Evolutionary conservation across 1,140 invertebrate genomes (phyloP).

Genomic region (Amphibalanus amphitrite): DNA sequence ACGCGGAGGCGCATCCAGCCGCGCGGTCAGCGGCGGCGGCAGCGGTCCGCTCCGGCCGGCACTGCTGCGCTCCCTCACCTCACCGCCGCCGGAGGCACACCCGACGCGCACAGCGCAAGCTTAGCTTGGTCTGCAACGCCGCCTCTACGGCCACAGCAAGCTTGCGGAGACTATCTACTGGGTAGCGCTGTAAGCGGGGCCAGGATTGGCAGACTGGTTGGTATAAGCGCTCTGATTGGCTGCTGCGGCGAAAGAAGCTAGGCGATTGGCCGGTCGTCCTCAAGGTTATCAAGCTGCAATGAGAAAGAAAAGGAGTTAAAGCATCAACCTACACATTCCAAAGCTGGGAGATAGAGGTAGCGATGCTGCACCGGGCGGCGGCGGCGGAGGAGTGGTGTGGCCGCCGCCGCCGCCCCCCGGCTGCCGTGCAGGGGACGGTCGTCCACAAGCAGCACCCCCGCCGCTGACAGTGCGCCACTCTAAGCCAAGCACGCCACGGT

Average conservation of each 20-base stretch:
- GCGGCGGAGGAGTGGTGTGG: no score
- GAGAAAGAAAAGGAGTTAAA: constrained; percentile 13
- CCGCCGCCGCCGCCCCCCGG: no score
- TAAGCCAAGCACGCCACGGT: neutral
- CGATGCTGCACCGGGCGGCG: neutral
- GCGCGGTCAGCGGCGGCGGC: constrained; percentile 30
- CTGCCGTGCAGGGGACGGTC: no score
- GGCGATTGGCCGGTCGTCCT: constrained; percentile 13
- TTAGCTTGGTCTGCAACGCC: constrained; percentile 14
- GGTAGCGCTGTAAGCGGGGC: constrained; percentile 18
- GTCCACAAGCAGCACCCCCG: neutral
- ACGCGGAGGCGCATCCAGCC: constrained; percentile 23
- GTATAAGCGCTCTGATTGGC: constrained; percentile 14
- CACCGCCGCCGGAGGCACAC: constrained; percentile 14
- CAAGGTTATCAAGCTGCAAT: constrained; percentile 18
- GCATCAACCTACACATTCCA: constrained; percentile 19
- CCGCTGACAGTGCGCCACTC: neutral
- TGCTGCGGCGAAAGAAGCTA: constrained; percentile 8
- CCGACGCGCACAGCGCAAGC: constrained; percentile 8
- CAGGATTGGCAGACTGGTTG: constrained; percentile 18
- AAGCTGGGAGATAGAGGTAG: constrained; percentile 10
- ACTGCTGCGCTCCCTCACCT: constrained; percentile 23
- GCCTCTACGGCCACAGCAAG: constrained; percentile 16
- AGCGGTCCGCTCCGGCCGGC: constrained; percentile 34
- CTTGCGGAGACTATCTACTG: constrained; percentile 11